Base-by-base conservation (phyloP, 92 coral and sea anemone species). In the Actinernus sp. region DNA sequence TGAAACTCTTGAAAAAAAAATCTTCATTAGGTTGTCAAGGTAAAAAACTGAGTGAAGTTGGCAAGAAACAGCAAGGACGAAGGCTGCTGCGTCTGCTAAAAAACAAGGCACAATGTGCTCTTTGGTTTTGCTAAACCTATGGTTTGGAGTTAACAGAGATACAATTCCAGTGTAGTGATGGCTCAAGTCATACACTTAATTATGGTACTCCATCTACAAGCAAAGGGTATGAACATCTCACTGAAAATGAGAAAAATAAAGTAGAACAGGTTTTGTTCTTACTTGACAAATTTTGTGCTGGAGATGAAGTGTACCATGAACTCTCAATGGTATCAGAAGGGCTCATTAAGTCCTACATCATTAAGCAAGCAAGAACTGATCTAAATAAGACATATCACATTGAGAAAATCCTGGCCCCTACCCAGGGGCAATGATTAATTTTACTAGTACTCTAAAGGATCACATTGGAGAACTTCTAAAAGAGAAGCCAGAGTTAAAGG, bases 81-180 rank as follows among this genome's bases (percentile, higher is more conserved):
- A 72, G 87, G 48, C 79, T 61, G 45, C 86, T 86, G 17, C 61
- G 53, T 28, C 65, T 43, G 16, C 63, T 86, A 4, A 79, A 86
- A 57, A 68, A 71, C 38, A 78, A 65, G 60, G 86, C 81, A 16
- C 63, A 79, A 34, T 85, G 86, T 65, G 91, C 86, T 48, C 55
- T 79, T 11, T 86, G 87, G 83, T 86, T 79, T 58, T 53, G 68
- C 51, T 52, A 79, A 77, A 65, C 63, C 81, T 79, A 79, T 86
- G 92, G 92, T 21, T 81, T 79, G 12, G 83, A 86, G 30, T 4
- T 86, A 18, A 44, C 64, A 44, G 51, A 68, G 17, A 29, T 86
- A 31, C 73, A 67, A 53, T 49, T 86, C 28, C 31, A 53, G 39
- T 77, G 72, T 58, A 61, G 40, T 14, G 39, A 73, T 43, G 73